phyloP scores from a whole-genome alignment of 2,797 vertebrate genomes.

The Sebastes miniatus region DNA sequence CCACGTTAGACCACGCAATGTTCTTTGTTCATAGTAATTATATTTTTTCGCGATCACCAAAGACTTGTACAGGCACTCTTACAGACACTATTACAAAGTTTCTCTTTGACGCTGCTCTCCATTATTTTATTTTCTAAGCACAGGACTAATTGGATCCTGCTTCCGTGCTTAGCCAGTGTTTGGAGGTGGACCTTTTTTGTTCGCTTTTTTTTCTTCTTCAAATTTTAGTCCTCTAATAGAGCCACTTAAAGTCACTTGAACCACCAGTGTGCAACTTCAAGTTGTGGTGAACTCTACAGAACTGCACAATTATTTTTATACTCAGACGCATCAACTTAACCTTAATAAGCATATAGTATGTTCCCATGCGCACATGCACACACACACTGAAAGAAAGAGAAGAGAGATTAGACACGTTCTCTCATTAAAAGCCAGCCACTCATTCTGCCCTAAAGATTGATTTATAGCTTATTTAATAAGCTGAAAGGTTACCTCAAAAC shows the following conservation, averaged over 20 bases:
- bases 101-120: constrained; percentile 56
- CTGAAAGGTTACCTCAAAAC: constrained; percentile 80
- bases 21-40: constrained; percentile 78
- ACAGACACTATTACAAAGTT: constrained; percentile 66
- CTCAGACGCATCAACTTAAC: neutral
- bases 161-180: constrained; percentile 37
- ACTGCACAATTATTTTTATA: neutral
- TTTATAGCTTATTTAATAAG: constrained; percentile 79
- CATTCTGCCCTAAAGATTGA: constrained; percentile 74
- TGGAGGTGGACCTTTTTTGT: constrained; percentile 61
- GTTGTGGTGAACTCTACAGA: constrained; percentile 15
- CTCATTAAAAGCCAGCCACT: constrained; percentile 67
- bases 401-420: constrained; percentile 48
- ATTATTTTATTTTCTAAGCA: constrained; percentile 65
- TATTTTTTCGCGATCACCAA: constrained; percentile 75
- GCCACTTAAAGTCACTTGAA: constrained; percentile 33
- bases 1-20: constrained; percentile 48
- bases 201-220: neutral
- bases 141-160: constrained; percentile 72
- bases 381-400: neutral
- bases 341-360: neutral
- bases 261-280: constrained; percentile 21
- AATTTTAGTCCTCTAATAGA: constrained; percentile 32
- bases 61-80: constrained; percentile 58
- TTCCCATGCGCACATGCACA: neutral